A percentile compares a stretch with the other conserved stretches of the same genome.
phyloP scores from a whole-genome alignment of 2,888 invertebrate species.

The Pyrrhosoma nymphula region DNA sequence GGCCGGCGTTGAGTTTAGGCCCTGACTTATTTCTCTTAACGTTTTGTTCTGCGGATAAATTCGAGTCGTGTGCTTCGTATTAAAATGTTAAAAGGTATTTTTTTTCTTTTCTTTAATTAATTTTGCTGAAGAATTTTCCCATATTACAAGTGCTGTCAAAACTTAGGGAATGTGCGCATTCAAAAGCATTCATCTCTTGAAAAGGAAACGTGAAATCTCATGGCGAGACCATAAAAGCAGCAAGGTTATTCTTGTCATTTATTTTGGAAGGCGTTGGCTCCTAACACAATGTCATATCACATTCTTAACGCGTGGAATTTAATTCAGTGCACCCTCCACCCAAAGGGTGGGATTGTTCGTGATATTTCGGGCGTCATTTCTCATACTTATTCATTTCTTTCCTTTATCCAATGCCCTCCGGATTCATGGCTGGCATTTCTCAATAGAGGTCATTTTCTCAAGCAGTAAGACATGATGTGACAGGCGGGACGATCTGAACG shows the following conservation, averaged over 20 bases:
- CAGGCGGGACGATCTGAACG: too few species aligned
- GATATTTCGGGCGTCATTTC: neutral
- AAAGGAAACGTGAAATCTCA: neutral
- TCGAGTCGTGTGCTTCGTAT: neutral
- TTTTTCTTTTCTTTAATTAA: neutral
- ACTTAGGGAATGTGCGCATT: neutral
- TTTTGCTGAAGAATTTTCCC: neutral
- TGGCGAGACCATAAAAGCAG: neutral
- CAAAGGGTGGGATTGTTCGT: neutral
- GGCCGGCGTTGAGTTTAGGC: neutral
- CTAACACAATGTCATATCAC: neutral
- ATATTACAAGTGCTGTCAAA: neutral
- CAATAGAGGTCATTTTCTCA: too few species aligned
- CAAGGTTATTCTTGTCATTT: neutral
- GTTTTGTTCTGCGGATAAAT: too few species aligned
- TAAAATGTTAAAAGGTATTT: neutral
- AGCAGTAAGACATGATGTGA: too few species aligned
- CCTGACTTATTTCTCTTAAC: neutral
- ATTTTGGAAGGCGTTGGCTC: neutral
- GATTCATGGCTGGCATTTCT: neutral
- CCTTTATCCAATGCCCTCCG: neutral
- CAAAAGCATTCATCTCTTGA: neutral
- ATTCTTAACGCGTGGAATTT: neutral
- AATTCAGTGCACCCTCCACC: neutral
- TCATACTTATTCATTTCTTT: neutral